Base-by-base conservation (phyloP, 2,888 invertebrate genomes). In the Yponomeuta sedellus region DNA sequence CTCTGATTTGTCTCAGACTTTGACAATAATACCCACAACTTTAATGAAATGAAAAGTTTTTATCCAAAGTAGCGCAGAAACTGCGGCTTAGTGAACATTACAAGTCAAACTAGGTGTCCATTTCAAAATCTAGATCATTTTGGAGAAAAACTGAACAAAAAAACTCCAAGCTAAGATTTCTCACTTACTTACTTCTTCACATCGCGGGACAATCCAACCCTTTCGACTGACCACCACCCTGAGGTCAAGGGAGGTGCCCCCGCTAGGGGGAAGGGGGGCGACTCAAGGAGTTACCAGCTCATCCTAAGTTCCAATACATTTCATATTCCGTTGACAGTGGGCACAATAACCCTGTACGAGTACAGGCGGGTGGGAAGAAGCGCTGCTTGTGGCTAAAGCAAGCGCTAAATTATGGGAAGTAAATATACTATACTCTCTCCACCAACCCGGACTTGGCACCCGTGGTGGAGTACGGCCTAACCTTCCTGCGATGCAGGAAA, bases 251-350 rank as follows among this genome's bases (percentile, higher is more conserved):
- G 81, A 81, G 75, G 78, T n/a, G 16, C 25, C 66, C 66, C 44
- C 12, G 28, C 28, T 73, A 68, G 71, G 75, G 72, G 59, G 62
- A 12, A 52, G 58, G 77, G 78, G 76, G 73, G 80, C 70, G 75
- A 83, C 82, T 85, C 85, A 86, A 86, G 84, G 83, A 84, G 84
- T 78, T 78, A 76, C 78, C 76, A 75, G 82, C 88, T 88, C 90
- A 89, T 89, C 90, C 89, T 85, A 72, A 77, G 80, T 81, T 81
- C 86, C 90, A 90, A 91, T 90, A 91, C 89, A 91, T 90, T 91
- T 91, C 90, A 91, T 91, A 90, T 91, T 91, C 90, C 90, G 90
- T 88, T 89, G 91, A 91, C 91, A 90, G 90, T 66, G 87, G 88
- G 89, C 88, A 85, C 89, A 91, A 89, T 90, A 91, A 90, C 90